These are phyloP conservation scores for Sebastes oblongus DNA, from an alignment of 2,797 vertebrate genomes.

Conservation along the genomic window DNA sequence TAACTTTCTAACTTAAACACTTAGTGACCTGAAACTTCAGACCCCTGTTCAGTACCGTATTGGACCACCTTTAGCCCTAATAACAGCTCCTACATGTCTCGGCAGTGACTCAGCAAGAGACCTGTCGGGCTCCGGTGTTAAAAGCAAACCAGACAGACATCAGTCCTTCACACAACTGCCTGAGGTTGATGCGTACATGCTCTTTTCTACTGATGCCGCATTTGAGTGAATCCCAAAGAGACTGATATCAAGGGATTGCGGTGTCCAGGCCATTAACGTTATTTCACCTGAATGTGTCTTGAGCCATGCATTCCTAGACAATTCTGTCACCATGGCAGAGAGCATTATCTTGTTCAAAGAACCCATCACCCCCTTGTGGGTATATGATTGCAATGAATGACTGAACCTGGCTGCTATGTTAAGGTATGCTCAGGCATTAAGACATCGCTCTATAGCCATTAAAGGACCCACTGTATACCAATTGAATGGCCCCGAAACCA, in stretches of 20 bases:
- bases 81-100: not conserved
- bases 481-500: constrained; percentile 51
- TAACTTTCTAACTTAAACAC: not conserved
- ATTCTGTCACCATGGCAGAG: constrained; percentile 26
- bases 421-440: constrained; percentile 50
- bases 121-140: not conserved
- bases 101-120: constrained; percentile 1
- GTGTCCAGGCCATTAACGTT: constrained; percentile 21
- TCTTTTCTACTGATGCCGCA: constrained; percentile 23
- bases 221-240: constrained; percentile 20
- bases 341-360: constrained; percentile 42
- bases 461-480: constrained; percentile 45
- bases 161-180: not conserved
- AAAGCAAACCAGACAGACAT: constrained; percentile 25
- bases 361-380: constrained; percentile 41
- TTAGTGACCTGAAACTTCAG: not conserved
- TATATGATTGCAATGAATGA: constrained; percentile 49
- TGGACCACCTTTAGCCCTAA: not conserved
- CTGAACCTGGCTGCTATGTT: constrained; percentile 41
- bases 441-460: constrained; percentile 47
- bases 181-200: not conserved
- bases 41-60: not conserved
- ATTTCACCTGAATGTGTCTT: constrained; percentile 38
- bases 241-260: constrained; percentile 4
- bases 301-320: constrained; percentile 32